Base-by-base conservation (phyloP, 1,140 invertebrate species). In the Sitophilus oryzae region DNA sequence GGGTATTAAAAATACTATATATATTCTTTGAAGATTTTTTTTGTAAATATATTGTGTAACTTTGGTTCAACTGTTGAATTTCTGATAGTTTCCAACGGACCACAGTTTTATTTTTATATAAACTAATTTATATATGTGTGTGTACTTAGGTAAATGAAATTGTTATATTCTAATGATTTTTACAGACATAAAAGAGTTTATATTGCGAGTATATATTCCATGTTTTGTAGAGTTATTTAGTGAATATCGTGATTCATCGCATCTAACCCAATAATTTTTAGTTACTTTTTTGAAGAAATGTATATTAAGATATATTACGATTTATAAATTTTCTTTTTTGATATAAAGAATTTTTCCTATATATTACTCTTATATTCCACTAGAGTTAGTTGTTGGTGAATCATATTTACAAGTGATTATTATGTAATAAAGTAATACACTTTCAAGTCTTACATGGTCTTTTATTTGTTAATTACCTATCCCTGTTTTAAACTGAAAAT, bases 141-240 rank as follows among this genome's bases (percentile, higher is more conserved):
- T 67, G 67, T 69, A 69, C 67, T 69, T 69, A 69, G 64, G 62
- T 50, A 41, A 65, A 60, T 61, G 59, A 66, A 67, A 67, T 66
- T 69, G 65, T 68, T 70, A 66, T 65, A 66, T 63, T 67, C 60
- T 66, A 68, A 66, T 56, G 21, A 56, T 68, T 66, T 68, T 68
- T 69, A 62, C 61, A 63, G 64, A 66, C 63, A 57, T 68, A 66
- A 60, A 66, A 70, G 67, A 70, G 68, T 70, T 70, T 70, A 68
- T 70, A 70, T 66, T 64, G 48, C 58, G 61, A 60, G 62, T 63
- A 67, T 66, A 69, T 69, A 67, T 69, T 66, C 65, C 66, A 69
- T 68, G 66, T 69, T 69, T 69, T 69, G 67, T 68, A 69, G 65
- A 69, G 65, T 65, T 66, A 65, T 68, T 55, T 45, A 19, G 18